Base-by-base conservation (phyloP, 2,113 vertebrate species). In the Tragelaphus buxtoni region DNA sequence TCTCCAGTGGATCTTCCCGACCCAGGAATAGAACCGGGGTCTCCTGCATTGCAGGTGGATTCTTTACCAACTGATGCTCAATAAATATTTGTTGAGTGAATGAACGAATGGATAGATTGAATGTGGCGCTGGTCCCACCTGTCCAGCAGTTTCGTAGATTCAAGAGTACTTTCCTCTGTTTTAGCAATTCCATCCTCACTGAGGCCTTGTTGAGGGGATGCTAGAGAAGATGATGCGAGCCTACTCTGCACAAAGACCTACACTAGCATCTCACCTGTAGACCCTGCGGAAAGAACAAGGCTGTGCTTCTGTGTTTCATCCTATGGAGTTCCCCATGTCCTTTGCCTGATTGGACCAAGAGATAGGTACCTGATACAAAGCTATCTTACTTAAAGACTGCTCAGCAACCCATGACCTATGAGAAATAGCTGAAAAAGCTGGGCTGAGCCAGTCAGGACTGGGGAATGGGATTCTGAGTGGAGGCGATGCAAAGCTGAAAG, bases 181-280 rank as follows among this genome's bases (percentile, higher is more conserved):
- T 51, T 55, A 9, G 55, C 30, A 39, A 22, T 77, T 45, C 32
- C 17, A 32, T 69, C n/a, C 30, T 93, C 56, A 35, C 7, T 76
- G 8, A 45, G 24, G 26, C 20, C 35, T 32, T 47, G 49, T 49
- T 49, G 47, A 69, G 94, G 56, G 14, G 5, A 14, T 30, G 35
- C 51, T 72, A 22, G 60, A 60, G 58, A 74, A 60, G 11, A 42
- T n/a, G 30, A 30, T 4, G 56, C 22, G 4, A 55, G 51, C 45
- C 35, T 49, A 9, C n/a, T 58, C 42, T 3, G 42, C 32, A 58
- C 7, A 45, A 45, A 85, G 55, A 26, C 30, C n/a, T 55, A n/a
- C 16, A 7, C 16, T 0, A 2, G 4, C 22, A 22, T 35, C 28
- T 79, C 22, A 24, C 28, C 32, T 47, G 14, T 0, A n/a, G 24